Conservation (phyloP, 2,113 vertebrate species). For the Triplophysa tibetana region DNA sequence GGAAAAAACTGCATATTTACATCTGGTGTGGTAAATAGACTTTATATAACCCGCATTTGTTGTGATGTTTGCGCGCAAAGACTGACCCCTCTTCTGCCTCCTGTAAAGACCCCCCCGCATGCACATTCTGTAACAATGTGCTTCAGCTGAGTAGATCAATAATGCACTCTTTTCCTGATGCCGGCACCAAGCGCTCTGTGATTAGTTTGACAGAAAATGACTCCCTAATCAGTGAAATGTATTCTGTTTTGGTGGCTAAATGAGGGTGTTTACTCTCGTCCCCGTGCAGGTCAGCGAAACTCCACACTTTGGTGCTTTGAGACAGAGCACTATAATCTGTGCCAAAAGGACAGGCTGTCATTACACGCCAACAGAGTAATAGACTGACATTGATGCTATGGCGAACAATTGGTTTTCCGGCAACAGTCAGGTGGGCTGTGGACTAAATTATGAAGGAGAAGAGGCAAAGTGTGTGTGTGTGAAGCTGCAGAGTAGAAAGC, state of each 20-base stretch:
- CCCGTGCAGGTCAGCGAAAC: slow-evolving; percentile 65
- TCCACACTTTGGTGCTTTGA: slow-evolving; percentile 72
- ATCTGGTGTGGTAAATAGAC: slow-evolving; percentile 8
- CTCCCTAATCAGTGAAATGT: slow-evolving; percentile 62
- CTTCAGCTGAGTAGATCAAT: slow-evolving; percentile 56
- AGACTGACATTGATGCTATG: slow-evolving; percentile 79
- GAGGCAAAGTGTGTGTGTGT: slow-evolving; percentile 52
- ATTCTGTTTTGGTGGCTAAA: slow-evolving; percentile 67
- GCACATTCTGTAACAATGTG: slow-evolving; percentile 36
- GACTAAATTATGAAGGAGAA: slow-evolving; percentile 72
- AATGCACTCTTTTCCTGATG: slow-evolving; percentile 59
- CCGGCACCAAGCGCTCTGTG: slow-evolving; percentile 49
- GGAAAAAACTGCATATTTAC: slow-evolving; percentile 9
- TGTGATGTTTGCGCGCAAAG: slow-evolving; percentile 3
- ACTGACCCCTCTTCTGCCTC: slow-evolving; percentile 5
- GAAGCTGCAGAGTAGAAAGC: slow-evolving; percentile 10
- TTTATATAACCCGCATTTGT: slow-evolving; percentile 33
- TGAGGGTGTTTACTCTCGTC: slow-evolving; percentile 67
- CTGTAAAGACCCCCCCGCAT: slow-evolving; percentile 15
- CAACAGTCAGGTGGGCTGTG: slow-evolving; percentile 73
- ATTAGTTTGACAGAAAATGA: slow-evolving; percentile 61
- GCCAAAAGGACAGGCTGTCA: slow-evolving; percentile 73
- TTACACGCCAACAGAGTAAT: slow-evolving; percentile 74
- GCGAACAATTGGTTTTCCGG: slow-evolving; percentile 78
- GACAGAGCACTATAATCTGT: slow-evolving; percentile 74